phyloP scores from a whole-genome alignment of 1,140 invertebrate species.

The Scylla paramamosain region DNA sequence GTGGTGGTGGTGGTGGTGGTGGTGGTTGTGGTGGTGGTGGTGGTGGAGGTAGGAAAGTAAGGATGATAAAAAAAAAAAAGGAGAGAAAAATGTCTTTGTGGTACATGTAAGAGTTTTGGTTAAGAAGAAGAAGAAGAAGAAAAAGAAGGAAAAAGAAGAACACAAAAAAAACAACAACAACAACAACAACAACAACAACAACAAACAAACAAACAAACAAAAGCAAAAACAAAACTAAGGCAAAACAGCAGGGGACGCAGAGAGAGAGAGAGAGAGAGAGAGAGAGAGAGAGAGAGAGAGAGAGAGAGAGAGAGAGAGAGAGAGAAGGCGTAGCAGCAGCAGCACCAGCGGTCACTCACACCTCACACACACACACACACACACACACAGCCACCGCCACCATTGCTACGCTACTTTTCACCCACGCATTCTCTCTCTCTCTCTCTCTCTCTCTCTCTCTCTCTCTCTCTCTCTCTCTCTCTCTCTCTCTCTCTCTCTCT shows the following conservation, averaged over 20 bases:
- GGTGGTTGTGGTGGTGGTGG: neutral
- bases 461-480: neutral
- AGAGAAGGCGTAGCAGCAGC: neutral
- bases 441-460: no score
- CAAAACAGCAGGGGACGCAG: no score
- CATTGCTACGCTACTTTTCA: no score
- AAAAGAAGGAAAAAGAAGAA: neutral
- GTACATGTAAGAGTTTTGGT: no score
- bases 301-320: constrained; percentile 45
- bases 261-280: neutral
- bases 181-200: neutral
- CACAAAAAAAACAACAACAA: neutral
- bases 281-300: constrained; percentile 47
- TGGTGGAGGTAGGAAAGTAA: neutral
- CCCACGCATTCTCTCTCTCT: no score
- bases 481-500: constrained; percentile 20
- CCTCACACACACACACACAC: neutral
- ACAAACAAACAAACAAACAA: neutral
- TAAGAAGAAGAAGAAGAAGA: neutral
- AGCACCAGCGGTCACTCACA: neutral
- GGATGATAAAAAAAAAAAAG: neutral
- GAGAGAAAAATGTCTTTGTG: neutral
- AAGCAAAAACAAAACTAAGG: no score
- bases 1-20: neutral
- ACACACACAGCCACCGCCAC: no score